Percentiles rank a stretch among this genome's conserved stretches.
Conservation (phyloP, 2,888 invertebrate genomes). For the Polyploca ridens region DNA sequence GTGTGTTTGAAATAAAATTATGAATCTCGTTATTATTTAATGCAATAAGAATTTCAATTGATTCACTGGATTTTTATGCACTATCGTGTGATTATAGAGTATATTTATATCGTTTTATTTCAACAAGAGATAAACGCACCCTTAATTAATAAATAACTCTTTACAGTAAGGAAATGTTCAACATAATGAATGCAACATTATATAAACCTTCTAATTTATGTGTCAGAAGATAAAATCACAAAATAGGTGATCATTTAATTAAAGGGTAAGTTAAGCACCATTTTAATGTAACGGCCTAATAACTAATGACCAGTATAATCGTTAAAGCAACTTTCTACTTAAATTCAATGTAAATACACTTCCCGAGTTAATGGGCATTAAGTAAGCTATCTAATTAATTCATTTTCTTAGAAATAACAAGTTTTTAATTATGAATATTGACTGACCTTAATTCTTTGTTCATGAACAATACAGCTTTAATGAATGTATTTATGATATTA, state of each 20-base stretch:
- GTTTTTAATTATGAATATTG: not conserved
- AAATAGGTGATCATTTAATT: constrained; percentile 10
- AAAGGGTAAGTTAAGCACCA: constrained; percentile 9
- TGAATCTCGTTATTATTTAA: too few species aligned
- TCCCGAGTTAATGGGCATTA: constrained; percentile 3
- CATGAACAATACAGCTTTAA: constrained; percentile 2
- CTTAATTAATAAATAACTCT: not conserved
- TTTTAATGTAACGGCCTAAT: constrained; percentile 6
- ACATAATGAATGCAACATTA: constrained; percentile 4
- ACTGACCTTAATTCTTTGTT: constrained; percentile 7
- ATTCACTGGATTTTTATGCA: too few species aligned
- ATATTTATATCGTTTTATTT: not conserved
- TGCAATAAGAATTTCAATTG: too few species aligned
- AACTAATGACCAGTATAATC: constrained; percentile 8
- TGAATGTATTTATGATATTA: not conserved
- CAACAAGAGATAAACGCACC: not conserved
- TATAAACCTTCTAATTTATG: constrained; percentile 3
- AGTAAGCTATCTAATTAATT: constrained; percentile 7
- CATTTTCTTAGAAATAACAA: constrained; percentile 12
- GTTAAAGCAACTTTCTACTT: constrained; percentile 9
- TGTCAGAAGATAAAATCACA: constrained; percentile 10
- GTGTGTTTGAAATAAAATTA: not conserved
- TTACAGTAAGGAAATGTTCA: not conserved
- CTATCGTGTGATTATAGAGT: not conserved
- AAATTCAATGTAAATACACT: constrained; percentile 9